Conservation (phyloP, 2,113 vertebrate genomes). For the Lycocorax pyrrhopterus region DNA sequence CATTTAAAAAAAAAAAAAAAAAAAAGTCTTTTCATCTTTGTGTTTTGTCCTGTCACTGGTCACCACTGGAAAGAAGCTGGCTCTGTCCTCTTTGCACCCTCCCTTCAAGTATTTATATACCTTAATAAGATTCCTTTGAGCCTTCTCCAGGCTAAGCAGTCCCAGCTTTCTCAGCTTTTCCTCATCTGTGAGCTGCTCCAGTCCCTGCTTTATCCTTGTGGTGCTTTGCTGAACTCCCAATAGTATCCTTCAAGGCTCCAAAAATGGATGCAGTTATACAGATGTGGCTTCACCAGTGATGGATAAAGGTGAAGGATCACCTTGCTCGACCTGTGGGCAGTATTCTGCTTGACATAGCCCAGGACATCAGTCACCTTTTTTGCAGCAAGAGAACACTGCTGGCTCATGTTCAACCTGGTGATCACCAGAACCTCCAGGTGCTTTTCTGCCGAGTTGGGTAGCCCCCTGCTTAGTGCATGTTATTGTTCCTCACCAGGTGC, state of each 20-base stretch:
- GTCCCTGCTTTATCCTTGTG: not conserved
- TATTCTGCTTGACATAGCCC: not conserved
- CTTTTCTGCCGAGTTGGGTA: not conserved
- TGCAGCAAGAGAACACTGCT: not conserved
- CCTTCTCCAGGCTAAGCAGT: not conserved
- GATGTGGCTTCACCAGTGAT: not conserved
- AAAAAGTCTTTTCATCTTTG: not conserved
- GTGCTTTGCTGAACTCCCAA: not conserved
- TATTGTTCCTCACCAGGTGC: not conserved
- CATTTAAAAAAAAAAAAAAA: too few species aligned
- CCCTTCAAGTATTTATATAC: not conserved
- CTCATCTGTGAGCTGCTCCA: not conserved
- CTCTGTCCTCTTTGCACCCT: not conserved
- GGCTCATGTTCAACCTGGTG: not conserved
- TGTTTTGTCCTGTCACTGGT: not conserved
- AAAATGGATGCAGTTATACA: not conserved
- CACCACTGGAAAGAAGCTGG: not conserved
- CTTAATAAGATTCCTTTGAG: not conserved
- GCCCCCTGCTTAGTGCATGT: not conserved
- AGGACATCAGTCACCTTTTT: not conserved
- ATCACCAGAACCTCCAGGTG: not conserved
- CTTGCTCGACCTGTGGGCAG: rapidly evolving
- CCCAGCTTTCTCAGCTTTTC: not conserved
- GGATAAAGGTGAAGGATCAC: not conserved
- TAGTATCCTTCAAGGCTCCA: not conserved